phyloP scores from a whole-genome alignment of 1,140 invertebrate genomes.

The Eubasilissa regina region DNA sequence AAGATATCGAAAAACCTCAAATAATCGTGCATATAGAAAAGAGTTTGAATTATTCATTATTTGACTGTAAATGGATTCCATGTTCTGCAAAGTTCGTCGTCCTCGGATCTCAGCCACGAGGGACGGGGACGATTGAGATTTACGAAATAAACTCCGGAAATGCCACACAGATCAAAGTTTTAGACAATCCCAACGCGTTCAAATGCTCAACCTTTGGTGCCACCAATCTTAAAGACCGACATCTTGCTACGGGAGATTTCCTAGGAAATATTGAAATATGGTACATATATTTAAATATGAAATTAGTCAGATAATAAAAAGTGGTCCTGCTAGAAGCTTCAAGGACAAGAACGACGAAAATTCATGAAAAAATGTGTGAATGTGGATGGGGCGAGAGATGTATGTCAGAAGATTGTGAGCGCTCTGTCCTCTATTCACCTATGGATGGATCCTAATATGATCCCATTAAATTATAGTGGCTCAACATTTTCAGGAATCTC shows the following conservation, averaged over 20 bases:
- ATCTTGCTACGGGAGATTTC: slow-evolving; percentile 94
- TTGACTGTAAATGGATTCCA: slow-evolving; percentile 96
- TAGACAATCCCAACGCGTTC: slow-evolving; percentile 86
- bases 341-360: no score
- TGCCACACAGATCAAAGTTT: slow-evolving; percentile 80
- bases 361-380: no score
- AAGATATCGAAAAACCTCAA: slow-evolving; percentile 85
- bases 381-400: no score
- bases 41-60: slow-evolving; percentile 87
- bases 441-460: no score
- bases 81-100: slow-evolving; percentile 92
- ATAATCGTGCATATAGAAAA: slow-evolving; percentile 92
- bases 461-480: no score
- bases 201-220: slow-evolving; percentile 96
- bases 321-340: no score
- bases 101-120: slow-evolving; percentile 88
- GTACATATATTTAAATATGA: slow-evolving; percentile 69
- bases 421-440: no score
- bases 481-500: slow-evolving; percentile 80
- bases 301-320: no score
- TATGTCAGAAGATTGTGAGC: no score
- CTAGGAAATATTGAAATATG: slow-evolving; percentile 89
- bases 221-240: slow-evolving; percentile 82
- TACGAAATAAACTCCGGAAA: slow-evolving; percentile 86
- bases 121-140: slow-evolving; percentile 89